These are phyloP conservation scores for Cololabis saira DNA, from an alignment of 2,113 vertebrate genomes.

Conservation along the genomic window DNA sequence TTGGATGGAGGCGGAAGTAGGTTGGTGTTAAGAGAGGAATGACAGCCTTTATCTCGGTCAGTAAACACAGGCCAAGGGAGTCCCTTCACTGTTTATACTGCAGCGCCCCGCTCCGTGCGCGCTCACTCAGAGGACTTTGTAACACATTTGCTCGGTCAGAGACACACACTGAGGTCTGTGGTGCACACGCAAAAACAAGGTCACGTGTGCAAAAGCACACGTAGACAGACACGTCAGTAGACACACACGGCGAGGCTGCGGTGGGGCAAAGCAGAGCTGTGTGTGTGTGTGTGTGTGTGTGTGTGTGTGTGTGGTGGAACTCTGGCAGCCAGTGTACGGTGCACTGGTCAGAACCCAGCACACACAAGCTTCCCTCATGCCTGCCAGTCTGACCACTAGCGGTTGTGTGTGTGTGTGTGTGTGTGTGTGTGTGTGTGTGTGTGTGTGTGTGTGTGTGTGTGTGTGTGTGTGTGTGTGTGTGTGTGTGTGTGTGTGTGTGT, in stretches of 20 bases:
- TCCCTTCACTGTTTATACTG: conserved; percentile 61
- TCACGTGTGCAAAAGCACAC: conserved; percentile 20
- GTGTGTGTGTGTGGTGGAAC: conserved; percentile 40
- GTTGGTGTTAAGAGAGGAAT: conserved; percentile 57
- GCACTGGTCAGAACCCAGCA: conserved; percentile 59
- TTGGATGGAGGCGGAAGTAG: conserved; percentile 52
- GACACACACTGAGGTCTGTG: conserved; percentile 9
- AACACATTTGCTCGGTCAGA: conserved; percentile 27
- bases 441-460: not conserved
- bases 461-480: not conserved
- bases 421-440: not conserved
- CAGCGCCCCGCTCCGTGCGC: conserved; percentile 20
- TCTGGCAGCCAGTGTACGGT: conserved; percentile 50
- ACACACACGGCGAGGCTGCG: conserved; percentile 24
- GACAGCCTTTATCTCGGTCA: conserved; percentile 67
- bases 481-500: not conserved
- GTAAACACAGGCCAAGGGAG: conserved; percentile 68
- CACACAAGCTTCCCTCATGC: conserved; percentile 61
- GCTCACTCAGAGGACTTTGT: conserved; percentile 32
- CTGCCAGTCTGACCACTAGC: conserved; percentile 75
- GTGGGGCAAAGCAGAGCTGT: conserved; percentile 31
- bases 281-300: conserved; percentile 16
- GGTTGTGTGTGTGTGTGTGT: conserved; percentile 25
- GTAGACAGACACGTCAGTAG: conserved; percentile 1
- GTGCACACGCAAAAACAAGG: conserved; percentile 12